Percentiles rank a stretch among this genome's conserved stretches.
These are phyloP conservation scores for Neostethus bicornis DNA, from an alignment of 2,797 vertebrate genomes.

Conservation along the genomic window DNA sequence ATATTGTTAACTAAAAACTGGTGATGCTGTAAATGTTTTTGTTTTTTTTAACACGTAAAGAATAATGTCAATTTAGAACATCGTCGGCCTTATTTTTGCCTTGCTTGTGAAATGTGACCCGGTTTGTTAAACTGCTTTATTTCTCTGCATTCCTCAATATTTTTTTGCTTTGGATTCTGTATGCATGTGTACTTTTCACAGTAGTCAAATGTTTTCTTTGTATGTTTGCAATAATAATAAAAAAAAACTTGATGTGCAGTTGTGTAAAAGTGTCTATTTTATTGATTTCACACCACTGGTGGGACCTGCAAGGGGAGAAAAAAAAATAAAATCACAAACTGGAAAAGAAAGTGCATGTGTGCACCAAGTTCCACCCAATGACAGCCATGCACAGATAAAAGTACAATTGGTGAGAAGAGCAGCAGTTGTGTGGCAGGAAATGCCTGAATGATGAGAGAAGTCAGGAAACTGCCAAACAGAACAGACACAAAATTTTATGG, in stretches of 20 bases:
- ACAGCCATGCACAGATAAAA: background rate
- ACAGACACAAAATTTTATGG: background rate
- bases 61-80: too few relatives aligned
- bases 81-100: too few relatives aligned
- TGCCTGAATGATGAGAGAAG: background rate
- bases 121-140: background rate
- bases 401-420: background rate
- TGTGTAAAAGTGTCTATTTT: constrained; percentile 46
- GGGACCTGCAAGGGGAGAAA: constrained; percentile 30
- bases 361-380: too few relatives aligned
- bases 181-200: constrained; percentile 20
- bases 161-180: constrained; percentile 9
- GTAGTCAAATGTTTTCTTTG: background rate
- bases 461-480: background rate
- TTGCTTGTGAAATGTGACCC: too few relatives aligned
- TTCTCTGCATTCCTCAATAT: constrained; percentile 1
- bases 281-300: background rate
- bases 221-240: constrained; percentile 17
- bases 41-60: too few relatives aligned
- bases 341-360: background rate
- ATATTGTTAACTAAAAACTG: too few relatives aligned
- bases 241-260: background rate
- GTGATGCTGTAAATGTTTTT: too few relatives aligned
- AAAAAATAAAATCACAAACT: background rate
- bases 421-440: background rate